These are phyloP conservation scores for Actenoides hombroni DNA, from an alignment of 2,113 vertebrate species.

Conservation along the genomic window DNA sequence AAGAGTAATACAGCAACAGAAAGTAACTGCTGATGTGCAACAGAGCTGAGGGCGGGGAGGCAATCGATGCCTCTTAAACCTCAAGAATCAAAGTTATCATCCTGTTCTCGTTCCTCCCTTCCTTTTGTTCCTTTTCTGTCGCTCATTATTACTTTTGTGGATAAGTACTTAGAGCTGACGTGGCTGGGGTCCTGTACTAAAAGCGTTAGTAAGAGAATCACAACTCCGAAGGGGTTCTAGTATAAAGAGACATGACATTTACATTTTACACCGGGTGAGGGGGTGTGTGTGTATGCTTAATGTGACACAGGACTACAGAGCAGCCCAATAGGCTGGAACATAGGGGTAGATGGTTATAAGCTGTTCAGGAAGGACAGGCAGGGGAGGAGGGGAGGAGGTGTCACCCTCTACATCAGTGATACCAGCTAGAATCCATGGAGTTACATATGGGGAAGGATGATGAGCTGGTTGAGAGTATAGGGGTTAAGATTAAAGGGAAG, in stretches of 20 bases:
- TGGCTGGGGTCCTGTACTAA: neutral
- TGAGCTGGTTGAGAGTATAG: too few species aligned
- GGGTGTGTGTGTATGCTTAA: too few species aligned
- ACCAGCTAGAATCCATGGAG: too few species aligned
- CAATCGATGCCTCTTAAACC: neutral
- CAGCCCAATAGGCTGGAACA: neutral
- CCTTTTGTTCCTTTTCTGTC: neutral
- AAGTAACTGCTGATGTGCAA: neutral
- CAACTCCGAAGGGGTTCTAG: neutral
- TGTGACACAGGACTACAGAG: neutral
- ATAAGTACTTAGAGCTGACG: accelerated
- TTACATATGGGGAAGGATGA: too few species aligned
- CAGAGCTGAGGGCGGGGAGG: accelerated
- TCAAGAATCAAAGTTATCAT: neutral
- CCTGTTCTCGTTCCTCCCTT: neutral
- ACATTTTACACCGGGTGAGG: neutral
- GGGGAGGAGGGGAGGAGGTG: too few species aligned
- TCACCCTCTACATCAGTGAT: too few species aligned
- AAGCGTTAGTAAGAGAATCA: neutral
- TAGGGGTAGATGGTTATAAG: too few species aligned
- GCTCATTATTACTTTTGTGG: neutral
- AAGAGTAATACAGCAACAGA: neutral
- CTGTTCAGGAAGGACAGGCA: too few species aligned
- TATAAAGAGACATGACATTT: neutral
- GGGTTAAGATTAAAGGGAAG: too few species aligned